A percentile compares a stretch with the other conserved stretches of the same genome.
Evolutionary conservation across 37 sponge, comb jelly and placozoan species (phyloP).

Genomic region (Oopsacas minuta): DNA sequence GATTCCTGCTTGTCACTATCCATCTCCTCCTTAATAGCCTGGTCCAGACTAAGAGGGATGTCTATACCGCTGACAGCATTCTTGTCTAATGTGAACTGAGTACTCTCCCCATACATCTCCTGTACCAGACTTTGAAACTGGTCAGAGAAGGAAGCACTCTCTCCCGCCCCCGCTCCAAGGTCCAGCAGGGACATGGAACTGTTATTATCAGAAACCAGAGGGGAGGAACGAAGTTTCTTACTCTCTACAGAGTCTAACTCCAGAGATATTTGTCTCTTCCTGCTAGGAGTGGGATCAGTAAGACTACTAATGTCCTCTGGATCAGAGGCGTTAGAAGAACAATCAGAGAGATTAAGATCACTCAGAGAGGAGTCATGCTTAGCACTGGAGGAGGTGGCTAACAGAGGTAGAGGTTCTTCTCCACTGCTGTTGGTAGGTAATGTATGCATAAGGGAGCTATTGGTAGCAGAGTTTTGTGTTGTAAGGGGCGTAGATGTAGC

Average conservation of each 20-base stretch:
- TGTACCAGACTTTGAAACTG: not conserved
- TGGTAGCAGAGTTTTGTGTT: not conserved
- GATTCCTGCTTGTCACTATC: constrained; percentile 4
- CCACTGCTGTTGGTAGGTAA: not conserved
- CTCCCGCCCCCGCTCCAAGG: not conserved
- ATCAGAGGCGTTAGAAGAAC: not conserved
- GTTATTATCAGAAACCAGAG: not conserved
- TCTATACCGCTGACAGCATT: not conserved
- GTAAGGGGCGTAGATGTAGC: not conserved
- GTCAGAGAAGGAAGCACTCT: constrained; percentile 4
- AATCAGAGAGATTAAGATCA: not conserved
- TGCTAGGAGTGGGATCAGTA: not conserved
- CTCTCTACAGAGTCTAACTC: not conserved
- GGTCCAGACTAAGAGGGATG: constrained; percentile 10
- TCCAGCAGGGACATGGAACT: not conserved
- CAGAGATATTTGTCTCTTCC: not conserved
- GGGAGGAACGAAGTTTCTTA: not conserved
- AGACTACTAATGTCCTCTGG: not conserved
- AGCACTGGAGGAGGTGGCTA: not conserved
- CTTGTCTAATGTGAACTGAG: not conserved
- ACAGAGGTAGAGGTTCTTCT: not conserved
- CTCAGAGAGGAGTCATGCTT: not conserved
- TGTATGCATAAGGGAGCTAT: not conserved
- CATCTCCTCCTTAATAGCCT: constrained; percentile 10
- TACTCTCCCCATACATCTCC: not conserved